These are phyloP conservation scores for Cyrtorhinus lividipennis DNA, from an alignment of 1,140 invertebrate species.

Conservation along the genomic window DNA sequence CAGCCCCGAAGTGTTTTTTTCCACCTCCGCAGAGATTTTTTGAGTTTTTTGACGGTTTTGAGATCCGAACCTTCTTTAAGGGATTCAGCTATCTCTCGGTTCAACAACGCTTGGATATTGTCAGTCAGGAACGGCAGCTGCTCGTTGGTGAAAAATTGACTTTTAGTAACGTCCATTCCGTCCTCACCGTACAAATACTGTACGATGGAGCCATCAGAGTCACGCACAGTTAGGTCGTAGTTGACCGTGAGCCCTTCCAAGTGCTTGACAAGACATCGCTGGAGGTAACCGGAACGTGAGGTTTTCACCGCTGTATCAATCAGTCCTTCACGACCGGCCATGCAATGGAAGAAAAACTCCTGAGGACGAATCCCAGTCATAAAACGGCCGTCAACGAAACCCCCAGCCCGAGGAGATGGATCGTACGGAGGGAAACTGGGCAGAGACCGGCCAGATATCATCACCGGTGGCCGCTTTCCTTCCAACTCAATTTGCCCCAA, in stretches of 20 bases:
- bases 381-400: constrained; percentile 90
- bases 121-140: constrained; percentile 68
- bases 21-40: constrained; percentile 44
- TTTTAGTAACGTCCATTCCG: constrained; percentile 80
- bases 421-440: constrained; percentile 90
- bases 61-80: constrained; percentile 38
- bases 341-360: constrained; percentile 99
- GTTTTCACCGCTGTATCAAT: constrained; percentile 83
- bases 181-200: constrained; percentile 98
- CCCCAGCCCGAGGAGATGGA: constrained; percentile 78
- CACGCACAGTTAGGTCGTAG: constrained; percentile 90
- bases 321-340: constrained; percentile 93
- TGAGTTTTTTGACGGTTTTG: constrained; percentile 30
- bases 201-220: constrained; percentile 85
- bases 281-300: constrained; percentile 92
- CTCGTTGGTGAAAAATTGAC: constrained; percentile 65
- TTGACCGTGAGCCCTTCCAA: constrained; percentile 81
- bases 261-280: constrained; percentile 95
- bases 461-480: constrained; percentile 87
- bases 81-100: constrained; percentile 39
- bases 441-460: constrained; percentile 81
- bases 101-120: constrained; percentile 52
- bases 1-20: constrained; percentile 28
- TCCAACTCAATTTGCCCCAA: constrained; percentile 97
- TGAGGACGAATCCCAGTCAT: constrained; percentile 94